Conservation (phyloP, 1,140 invertebrate species). For the Melanaphis sacchari region DNA sequence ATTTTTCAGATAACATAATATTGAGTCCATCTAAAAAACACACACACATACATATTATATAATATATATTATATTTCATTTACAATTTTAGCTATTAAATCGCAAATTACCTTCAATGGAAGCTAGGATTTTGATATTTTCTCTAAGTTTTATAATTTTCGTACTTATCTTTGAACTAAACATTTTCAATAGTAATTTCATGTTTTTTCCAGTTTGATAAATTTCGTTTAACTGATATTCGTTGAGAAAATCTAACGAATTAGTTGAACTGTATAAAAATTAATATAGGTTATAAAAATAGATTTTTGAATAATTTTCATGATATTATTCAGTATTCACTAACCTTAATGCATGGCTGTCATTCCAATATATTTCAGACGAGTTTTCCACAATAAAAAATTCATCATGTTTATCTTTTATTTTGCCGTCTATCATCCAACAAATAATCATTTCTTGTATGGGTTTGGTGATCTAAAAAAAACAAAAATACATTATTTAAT, state of each 20-base stretch:
- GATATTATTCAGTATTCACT: background rate
- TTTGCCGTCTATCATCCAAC: conserved; percentile 1
- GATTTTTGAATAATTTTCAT: background rate
- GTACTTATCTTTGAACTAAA: background rate
- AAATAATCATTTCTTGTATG: background rate
- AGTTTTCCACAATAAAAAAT: background rate
- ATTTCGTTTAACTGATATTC: background rate
- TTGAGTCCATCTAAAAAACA: background rate
- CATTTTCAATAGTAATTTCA: background rate
- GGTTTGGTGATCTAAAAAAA: background rate
- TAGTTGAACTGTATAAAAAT: background rate
- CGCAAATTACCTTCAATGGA: background rate
- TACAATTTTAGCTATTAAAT: background rate
- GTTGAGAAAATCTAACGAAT: conserved; percentile 10
- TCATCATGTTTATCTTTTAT: conserved; percentile 9
- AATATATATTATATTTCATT: background rate
- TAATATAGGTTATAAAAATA: background rate
- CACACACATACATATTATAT: too few relatives aligned
- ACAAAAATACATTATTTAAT: background rate
- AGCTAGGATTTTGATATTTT: background rate
- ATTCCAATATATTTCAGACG: background rate
- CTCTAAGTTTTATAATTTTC: background rate
- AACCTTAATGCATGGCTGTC: background rate
- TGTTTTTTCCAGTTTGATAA: conserved; percentile 9
- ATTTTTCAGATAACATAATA: background rate